Conservation (phyloP, 2,113 vertebrate genomes). For the Bos indicus region DNA sequence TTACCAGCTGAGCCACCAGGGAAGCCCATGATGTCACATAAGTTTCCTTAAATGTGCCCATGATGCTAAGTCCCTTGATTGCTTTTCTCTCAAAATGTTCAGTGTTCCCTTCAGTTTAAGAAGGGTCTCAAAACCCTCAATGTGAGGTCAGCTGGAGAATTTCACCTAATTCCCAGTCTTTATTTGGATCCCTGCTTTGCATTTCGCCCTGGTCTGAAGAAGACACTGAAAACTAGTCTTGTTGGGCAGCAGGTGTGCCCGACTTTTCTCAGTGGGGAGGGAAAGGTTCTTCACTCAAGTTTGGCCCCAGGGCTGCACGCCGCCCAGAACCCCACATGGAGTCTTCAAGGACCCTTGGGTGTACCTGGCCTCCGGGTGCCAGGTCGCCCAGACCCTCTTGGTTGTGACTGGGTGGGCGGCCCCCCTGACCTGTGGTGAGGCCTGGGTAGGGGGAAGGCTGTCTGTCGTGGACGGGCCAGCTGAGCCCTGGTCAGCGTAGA, state of each 20-base stretch:
- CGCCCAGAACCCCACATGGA: not conserved
- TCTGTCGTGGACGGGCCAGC: not conserved
- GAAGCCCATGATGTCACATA: rapidly evolving
- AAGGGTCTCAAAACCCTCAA: not conserved
- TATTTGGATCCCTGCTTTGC: not conserved
- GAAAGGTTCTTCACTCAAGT: not conserved
- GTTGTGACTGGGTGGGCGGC: rapidly evolving
- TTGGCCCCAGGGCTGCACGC: not conserved
- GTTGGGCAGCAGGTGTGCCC: not conserved
- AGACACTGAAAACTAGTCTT: not conserved
- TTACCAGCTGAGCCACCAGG: not conserved
- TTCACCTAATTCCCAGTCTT: not conserved
- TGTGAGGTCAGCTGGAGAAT: not conserved
- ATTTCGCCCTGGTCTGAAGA: not conserved
- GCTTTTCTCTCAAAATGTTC: not conserved
- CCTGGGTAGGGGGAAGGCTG: not conserved
- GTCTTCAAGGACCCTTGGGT: no score
- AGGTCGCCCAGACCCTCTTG: rapidly evolving
- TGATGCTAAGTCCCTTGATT: not conserved
- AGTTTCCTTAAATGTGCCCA: not conserved
- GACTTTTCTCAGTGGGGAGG: not conserved
- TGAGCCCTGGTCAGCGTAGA: rapidly evolving
- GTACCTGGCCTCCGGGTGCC: not conserved
- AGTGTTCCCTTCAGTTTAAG: not conserved
- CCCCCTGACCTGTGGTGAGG: not conserved